Conservation (phyloP, 2,113 vertebrate genomes). For the Cyprinodon tularosa region DNA sequence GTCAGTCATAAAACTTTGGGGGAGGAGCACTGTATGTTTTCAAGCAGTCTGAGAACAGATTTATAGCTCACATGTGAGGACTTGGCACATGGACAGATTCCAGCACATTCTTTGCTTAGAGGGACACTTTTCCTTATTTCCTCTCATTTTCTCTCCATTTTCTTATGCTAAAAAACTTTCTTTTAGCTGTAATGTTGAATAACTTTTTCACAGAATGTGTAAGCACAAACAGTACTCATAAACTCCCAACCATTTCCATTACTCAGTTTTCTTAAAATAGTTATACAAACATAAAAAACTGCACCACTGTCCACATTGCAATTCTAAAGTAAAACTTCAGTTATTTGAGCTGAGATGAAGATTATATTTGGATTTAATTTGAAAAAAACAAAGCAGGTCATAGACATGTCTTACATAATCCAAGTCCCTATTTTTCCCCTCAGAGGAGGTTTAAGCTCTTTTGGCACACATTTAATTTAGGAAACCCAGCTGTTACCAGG, state of each 20-base stretch:
- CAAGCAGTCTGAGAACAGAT: conserved; percentile 36
- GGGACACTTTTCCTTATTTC: conserved; percentile 16
- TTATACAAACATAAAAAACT: background rate
- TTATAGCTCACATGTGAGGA: conserved; percentile 60
- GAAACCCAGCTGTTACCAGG: conserved; percentile 23
- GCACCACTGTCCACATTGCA: background rate
- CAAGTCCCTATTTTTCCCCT: background rate
- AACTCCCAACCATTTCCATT: conserved; percentile 6
- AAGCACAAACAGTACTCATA: conserved; percentile 13
- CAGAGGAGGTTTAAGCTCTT: conserved; percentile 27
- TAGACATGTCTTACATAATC: conserved; percentile 27
- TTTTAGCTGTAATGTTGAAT: conserved; percentile 19
- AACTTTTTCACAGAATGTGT: conserved; percentile 22
- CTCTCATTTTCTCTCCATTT: background rate
- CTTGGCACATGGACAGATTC: conserved; percentile 54
- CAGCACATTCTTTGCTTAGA: conserved; percentile 18
- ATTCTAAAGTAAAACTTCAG: background rate
- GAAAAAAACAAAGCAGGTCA: conserved; percentile 29
- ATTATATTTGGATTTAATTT: conserved; percentile 16
- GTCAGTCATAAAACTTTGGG: conserved; percentile 4
- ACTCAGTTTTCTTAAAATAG: conserved; percentile 18
- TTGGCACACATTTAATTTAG: conserved; percentile 13
- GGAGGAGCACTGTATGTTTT: conserved; percentile 33
- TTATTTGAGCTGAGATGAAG: conserved; percentile 3
- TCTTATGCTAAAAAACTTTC: conserved; percentile 4